Base-by-base conservation (phyloP, 1,140 invertebrate genomes). In the Thaumetopoea pityocampa region DNA sequence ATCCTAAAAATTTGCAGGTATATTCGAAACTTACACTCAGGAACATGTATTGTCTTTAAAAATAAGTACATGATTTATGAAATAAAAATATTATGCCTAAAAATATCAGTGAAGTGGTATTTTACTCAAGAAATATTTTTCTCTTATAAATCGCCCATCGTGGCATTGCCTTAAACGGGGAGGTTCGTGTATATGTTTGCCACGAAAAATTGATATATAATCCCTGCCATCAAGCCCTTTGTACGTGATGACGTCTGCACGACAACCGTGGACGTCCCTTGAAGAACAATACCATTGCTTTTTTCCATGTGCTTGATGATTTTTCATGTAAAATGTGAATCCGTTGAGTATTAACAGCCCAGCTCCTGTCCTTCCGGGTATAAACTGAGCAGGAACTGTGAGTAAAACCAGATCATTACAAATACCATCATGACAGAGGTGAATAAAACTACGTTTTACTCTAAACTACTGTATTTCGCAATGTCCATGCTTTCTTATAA, bases 211-310 rank as follows among this genome's bases (percentile, higher is more conserved):
- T 20, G 79, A 83, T 14, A 83, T 83, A 27, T 83, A 83, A 28
- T 83, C 79, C 22, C 67, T 53, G 5, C 79, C 77, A 12, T 84
- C 79, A 1, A 58, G 6, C 1, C 77, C 79, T 50, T 67, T 83
- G 43, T 79, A 83, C 0, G 79, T 83, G 43, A 83, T 81, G 40
- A 83, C 79, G 10, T 83, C 79, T 34, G 79, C 77, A 3, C 79
- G 42, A 38, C 79, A 83, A 1, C 79, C 79, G 5, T 78, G 64
- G 6, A 83, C 76, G 7, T 83, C 79, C 48, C 79, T 71, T 4
- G 76, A 74, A 6, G 79, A 80, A 32, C 79, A 83, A 48, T 83
- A 83, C 79, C 79, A 80, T 36, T 83, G 79, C 35, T 83, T 83
- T 44, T 80, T 80, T 4, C 79, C 79, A 27, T 80, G 76, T 0